Conservation (phyloP, 2,888 invertebrate genomes). For the Lasioglossum malachurum region DNA sequence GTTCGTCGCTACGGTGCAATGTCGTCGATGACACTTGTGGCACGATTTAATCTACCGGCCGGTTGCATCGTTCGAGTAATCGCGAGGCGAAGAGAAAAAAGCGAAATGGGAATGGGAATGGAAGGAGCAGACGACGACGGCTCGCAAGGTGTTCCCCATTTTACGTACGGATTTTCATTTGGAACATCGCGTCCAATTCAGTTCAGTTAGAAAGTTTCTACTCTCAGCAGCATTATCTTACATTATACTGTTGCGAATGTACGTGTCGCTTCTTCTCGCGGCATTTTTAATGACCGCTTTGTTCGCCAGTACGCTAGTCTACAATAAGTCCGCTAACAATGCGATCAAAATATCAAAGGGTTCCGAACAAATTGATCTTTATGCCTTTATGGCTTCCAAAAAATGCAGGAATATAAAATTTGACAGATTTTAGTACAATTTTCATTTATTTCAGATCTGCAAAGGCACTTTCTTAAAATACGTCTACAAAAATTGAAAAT, state of each 20-base stretch:
- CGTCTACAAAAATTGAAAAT: no score
- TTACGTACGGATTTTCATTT: neutral
- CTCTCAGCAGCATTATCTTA: neutral
- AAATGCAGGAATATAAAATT: no score
- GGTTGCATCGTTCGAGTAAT: constrained; percentile 46
- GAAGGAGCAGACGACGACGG: neutral
- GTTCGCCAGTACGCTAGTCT: neutral
- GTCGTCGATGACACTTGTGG: constrained; percentile 71
- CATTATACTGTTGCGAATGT: neutral
- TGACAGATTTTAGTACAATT: no score
- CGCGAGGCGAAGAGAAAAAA: neutral
- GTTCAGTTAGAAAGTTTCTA: neutral
- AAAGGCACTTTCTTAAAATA: no score
- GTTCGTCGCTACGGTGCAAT: constrained; percentile 40
- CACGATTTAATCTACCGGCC: constrained; percentile 55
- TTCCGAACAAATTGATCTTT: no score
- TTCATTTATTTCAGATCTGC: no score
- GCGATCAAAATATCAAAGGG: neutral
- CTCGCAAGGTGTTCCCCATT: neutral
- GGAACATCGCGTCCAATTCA: neutral
- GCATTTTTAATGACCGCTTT: neutral
- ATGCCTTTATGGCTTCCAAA: no score
- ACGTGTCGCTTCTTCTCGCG: neutral
- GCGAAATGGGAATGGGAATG: neutral
- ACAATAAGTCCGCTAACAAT: neutral